These are phyloP conservation scores for Heliothis subflexa DNA, from an alignment of 1,140 invertebrate genomes.

Conservation along the genomic window DNA sequence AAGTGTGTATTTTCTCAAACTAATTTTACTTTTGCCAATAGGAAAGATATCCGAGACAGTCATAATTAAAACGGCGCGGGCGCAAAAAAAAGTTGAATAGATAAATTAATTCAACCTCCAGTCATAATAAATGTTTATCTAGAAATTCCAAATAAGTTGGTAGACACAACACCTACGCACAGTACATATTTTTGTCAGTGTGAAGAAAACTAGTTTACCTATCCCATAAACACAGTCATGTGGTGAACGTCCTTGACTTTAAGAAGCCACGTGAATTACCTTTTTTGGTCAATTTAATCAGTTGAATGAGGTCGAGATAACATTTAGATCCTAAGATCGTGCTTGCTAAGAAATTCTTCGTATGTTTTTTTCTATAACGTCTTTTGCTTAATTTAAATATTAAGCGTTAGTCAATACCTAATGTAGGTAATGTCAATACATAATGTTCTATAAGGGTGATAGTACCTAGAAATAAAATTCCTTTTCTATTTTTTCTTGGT, in stretches of 20 bases:
- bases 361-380: not conserved
- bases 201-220: slow-evolving; percentile 26
- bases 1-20: too few relatives aligned
- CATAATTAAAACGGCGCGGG: too few relatives aligned
- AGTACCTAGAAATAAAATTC: too few relatives aligned
- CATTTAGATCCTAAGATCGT: not conserved
- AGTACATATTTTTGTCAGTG: not conserved
- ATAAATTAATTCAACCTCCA: not conserved
- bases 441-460: not conserved
- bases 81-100: too few relatives aligned
- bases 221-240: not conserved
- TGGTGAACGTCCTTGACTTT: slow-evolving; percentile 23
- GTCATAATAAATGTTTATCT: not conserved
- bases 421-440: not conserved
- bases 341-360: not conserved
- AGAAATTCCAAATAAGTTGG: not conserved
- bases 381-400: not conserved
- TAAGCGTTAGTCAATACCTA: slow-evolving; percentile 8
- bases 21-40: too few relatives aligned
- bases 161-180: slow-evolving; percentile 11
- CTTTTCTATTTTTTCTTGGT: too few relatives aligned
- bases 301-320: slow-evolving; percentile 9
- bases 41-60: too few relatives aligned
- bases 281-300: slow-evolving; percentile 11
- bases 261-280: not conserved